Conservation (phyloP, 2,888 invertebrate genomes). For the Tenthredo notha region DNA sequence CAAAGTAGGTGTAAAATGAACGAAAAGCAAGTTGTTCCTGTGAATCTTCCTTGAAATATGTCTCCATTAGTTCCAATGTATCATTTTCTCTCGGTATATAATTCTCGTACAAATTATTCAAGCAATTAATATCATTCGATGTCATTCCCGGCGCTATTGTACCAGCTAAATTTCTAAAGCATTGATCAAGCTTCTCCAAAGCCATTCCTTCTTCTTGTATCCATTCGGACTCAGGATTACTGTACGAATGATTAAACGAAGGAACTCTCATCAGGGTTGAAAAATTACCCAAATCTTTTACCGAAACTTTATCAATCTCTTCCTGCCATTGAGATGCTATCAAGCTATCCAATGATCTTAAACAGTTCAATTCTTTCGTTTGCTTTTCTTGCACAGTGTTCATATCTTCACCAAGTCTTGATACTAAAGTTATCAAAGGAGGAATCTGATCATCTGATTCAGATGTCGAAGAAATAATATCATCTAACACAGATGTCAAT, state of each 20-base stretch:
- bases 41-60: neutral
- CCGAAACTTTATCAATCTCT: conserved; percentile 26
- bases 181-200: conserved; percentile 34
- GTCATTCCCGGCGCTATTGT: conserved; percentile 23
- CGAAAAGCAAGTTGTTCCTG: conserved; percentile 39
- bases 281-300: conserved; percentile 36
- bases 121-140: neutral
- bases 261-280: conserved; percentile 7
- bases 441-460: no score
- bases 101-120: conserved; percentile 24
- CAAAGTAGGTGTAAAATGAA: conserved; percentile 35
- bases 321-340: conserved; percentile 36
- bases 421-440: neutral
- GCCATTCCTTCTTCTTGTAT: conserved; percentile 42
- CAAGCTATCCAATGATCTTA: conserved; percentile 21
- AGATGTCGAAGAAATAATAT: neutral
- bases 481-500: no score
- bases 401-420: conserved; percentile 22
- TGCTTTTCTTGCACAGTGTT: conserved; percentile 33
- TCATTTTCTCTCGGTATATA: neutral
- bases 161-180: conserved; percentile 35
- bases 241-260: conserved; percentile 8
- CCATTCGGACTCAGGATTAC: conserved; percentile 45
- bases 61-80: neutral
- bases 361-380: conserved; percentile 34